Base-by-base conservation (phyloP, 2,797 vertebrate genomes). In the Erpetoichthys calabaricus region DNA sequence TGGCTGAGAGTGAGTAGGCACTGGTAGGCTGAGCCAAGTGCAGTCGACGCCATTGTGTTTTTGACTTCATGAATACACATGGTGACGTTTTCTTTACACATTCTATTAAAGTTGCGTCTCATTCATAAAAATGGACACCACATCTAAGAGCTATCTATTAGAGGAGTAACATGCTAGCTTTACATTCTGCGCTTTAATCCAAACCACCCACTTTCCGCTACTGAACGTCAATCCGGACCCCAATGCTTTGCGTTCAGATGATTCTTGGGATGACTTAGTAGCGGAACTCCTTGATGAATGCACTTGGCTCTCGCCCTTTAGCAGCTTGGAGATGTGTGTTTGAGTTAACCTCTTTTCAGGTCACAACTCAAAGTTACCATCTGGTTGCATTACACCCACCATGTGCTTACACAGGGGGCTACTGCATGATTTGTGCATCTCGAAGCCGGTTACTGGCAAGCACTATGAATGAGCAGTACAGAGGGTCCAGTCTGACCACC, bases 1-100 rank as follows among this genome's bases (percentile, higher is more conserved):
- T 74, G 59, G 71, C 69, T 70, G 75, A 64, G 62, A 59, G 57
- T 44, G 60, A 65, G 57, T 63, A 61, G 2, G 62, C 62, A 63
- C 64, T 63, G 53, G 57, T 45, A 54, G 25, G 44, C 45, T 55
- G 57, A 55, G 62, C 45, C 54, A 64, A 63, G 59, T 62, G 65
- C 65, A 63, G 50, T 25, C 25, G 25, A 25, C 25, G 25, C 25
- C 25, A 25, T 25, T 25, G 25, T 25, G 2, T 25, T 25, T 25
- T 25, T 25, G 25, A 25, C 25, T 25, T 25, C 25, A 25, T 25
- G 25, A 25, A 25, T 25, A 25, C 25, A 25, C 25, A 25, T 25
- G 25, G 25, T 25, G 2, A 25, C 1, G 25, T 25, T 25, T 25
- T 25, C 25, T 25, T 25, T 25, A 1, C 25, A 25, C 25, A 2